Evolutionary conservation across 2,888 invertebrate genomes (phyloP).

Genomic region (Trichacis sp.): DNA sequence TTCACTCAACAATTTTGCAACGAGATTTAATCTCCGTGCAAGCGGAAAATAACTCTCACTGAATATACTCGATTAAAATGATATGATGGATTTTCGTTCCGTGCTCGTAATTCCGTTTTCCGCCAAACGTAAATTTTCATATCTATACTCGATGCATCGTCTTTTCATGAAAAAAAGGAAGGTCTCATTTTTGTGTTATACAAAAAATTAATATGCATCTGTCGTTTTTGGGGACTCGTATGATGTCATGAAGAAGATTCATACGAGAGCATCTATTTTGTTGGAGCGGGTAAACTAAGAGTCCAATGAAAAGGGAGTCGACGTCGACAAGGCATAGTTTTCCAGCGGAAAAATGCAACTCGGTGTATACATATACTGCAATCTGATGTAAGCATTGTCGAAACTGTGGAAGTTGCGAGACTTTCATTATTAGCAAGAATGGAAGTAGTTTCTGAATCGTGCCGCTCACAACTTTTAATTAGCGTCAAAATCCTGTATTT

Average conservation of each 20-base stretch:
- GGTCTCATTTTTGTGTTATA: too few relatives aligned
- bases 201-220: too few relatives aligned
- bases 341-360: slow-evolving; percentile 1
- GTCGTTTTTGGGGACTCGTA: too few relatives aligned
- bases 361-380: slow-evolving; percentile 5
- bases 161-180: not conserved
- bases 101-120: not conserved
- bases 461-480: slow-evolving; percentile 37
- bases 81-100: too few relatives aligned
- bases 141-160: too few relatives aligned
- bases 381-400: slow-evolving; percentile 42
- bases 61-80: not conserved
- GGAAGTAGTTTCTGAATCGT: slow-evolving; percentile 51
- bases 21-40: not conserved
- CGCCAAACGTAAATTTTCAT: not conserved
- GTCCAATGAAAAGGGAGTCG: slow-evolving; percentile 51
- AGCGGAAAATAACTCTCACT: not conserved
- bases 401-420: slow-evolving; percentile 36
- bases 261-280: slow-evolving; percentile 20
- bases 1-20: slow-evolving; percentile 1
- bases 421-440: slow-evolving; percentile 46
- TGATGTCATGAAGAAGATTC: slow-evolving; percentile 13
- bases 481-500: slow-evolving; percentile 12
- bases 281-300: slow-evolving; percentile 36
- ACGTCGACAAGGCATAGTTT: slow-evolving; percentile 23